Evolutionary conservation across 37 sponge, comb jelly and placozoan genomes (phyloP).

Genomic region (Mnemiopsis leidyi): DNA sequence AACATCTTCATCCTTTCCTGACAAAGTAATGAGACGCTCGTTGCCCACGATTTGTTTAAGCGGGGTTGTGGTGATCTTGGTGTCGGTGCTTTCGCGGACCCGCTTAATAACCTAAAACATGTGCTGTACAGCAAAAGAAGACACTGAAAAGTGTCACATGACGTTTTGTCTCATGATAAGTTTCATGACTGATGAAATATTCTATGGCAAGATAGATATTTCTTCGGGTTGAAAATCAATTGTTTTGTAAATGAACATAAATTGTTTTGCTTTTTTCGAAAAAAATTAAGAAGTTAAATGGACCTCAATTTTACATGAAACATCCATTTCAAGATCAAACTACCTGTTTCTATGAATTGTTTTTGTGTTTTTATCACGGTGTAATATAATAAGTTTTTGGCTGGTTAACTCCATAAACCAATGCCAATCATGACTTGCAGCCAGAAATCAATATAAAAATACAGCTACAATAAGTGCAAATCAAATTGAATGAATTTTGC

Average conservation of each 20-base stretch:
- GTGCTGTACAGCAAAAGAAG: background rate
- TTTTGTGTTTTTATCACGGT: too few species aligned
- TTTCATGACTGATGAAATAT: background rate
- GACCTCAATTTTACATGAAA: background rate
- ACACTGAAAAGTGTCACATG: too few species aligned
- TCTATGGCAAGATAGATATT: background rate
- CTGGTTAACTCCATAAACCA: too few species aligned
- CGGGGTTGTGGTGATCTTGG: constrained; percentile 60
- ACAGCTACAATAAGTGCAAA: too few species aligned
- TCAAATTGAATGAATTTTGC: too few species aligned
- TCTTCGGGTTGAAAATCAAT: background rate
- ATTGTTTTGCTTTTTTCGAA: background rate
- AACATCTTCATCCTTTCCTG: background rate
- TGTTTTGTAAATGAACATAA: background rate
- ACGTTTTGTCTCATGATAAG: background rate
- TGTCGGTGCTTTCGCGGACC: constrained; percentile 54
- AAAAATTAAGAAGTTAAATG: background rate
- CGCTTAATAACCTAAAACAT: constrained; percentile 45
- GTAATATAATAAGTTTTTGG: too few species aligned
- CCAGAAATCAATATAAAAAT: too few species aligned
- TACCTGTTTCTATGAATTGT: background rate
- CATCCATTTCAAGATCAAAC: background rate
- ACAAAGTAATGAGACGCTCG: constrained; percentile 36
- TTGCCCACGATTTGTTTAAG: constrained; percentile 61
- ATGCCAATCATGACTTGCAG: too few species aligned